Conservation (phyloP, 2,113 vertebrate genomes). For the Salvelinus alpinus region DNA sequence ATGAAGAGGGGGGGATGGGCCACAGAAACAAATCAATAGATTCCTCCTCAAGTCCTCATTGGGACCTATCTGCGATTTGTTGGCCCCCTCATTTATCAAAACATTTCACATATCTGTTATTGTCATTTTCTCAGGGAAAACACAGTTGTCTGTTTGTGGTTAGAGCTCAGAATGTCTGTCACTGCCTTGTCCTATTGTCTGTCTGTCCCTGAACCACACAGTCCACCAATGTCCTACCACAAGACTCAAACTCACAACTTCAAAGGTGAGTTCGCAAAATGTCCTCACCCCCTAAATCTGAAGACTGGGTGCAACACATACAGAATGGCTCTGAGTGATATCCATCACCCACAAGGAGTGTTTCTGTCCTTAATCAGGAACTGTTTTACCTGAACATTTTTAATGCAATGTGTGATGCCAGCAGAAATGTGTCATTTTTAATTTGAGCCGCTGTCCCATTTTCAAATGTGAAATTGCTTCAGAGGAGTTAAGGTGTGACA, state of each 20-base stretch:
- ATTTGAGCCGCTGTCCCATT: constrained; percentile 60
- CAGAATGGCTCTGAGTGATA: not conserved
- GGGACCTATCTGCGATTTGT: not conserved
- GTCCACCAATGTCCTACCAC: not conserved
- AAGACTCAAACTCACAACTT: not conserved
- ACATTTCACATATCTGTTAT: constrained; percentile 6
- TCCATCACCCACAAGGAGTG: not conserved
- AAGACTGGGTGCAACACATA: not conserved
- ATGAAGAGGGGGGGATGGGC: not conserved
- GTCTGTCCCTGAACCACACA: not conserved
- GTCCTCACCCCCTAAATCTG: not conserved
- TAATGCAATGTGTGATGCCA: constrained; percentile 52
- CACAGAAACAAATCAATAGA: constrained; percentile 5
- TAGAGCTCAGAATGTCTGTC: not conserved
- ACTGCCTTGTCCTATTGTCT: not conserved
- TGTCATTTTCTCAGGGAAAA: constrained; percentile 7
- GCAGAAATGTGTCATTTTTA: constrained; percentile 67
- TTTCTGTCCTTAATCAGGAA: constrained; percentile 17
- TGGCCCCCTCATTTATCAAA: constrained; percentile 7
- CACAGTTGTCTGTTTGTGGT: constrained; percentile 5
- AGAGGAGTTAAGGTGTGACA: constrained; percentile 62
- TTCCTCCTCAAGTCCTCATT: not conserved
- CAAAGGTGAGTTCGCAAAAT: not conserved
- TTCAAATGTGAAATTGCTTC: constrained; percentile 59
- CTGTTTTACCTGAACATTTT: constrained; percentile 28